Evolutionary conservation across 2,797 vertebrate genomes (phyloP).

Genomic region (Catostomus latipinnis): DNA sequence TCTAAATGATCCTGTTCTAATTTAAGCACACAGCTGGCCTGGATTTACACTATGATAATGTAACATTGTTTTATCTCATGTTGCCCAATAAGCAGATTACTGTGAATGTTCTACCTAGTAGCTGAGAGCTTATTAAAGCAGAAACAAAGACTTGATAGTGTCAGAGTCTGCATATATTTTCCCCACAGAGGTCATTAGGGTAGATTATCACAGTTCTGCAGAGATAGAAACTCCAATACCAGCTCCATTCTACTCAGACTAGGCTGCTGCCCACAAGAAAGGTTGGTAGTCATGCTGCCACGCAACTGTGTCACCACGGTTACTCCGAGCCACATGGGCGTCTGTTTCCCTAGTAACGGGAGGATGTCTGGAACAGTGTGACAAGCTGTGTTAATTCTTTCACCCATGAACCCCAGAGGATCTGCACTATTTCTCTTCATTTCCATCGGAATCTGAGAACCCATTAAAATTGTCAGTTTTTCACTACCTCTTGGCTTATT

Average conservation of each 20-base stretch:
- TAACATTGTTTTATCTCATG: conserved; percentile 12
- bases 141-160: conserved; percentile 46
- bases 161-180: conserved; percentile 20
- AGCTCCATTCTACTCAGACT: conserved; percentile 30
- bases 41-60: conserved; percentile 39
- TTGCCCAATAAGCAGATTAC: conserved; percentile 49
- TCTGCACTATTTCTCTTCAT: conserved; percentile 78
- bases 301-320: conserved; percentile 82
- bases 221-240: conserved; percentile 49
- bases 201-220: conserved; percentile 48
- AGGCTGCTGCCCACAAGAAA: conserved; percentile 44
- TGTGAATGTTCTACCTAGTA: conserved; percentile 27
- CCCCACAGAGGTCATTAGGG: conserved; percentile 53
- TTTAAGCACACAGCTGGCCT: conserved; percentile 17
- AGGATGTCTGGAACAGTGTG: conserved; percentile 80
- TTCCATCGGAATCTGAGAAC: conserved; percentile 72
- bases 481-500: conserved; percentile 63
- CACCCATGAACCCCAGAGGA: conserved; percentile 83
- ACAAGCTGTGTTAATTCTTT: conserved; percentile 85
- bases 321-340: conserved; percentile 75
- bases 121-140: conserved; percentile 36
- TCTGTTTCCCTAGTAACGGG: conserved; percentile 82
- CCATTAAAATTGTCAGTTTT: conserved; percentile 72
- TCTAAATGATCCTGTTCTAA: not conserved
- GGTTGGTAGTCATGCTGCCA: conserved; percentile 72